Conservation (phyloP, 2,888 invertebrate species). For the Oscheius myriophilus region DNA sequence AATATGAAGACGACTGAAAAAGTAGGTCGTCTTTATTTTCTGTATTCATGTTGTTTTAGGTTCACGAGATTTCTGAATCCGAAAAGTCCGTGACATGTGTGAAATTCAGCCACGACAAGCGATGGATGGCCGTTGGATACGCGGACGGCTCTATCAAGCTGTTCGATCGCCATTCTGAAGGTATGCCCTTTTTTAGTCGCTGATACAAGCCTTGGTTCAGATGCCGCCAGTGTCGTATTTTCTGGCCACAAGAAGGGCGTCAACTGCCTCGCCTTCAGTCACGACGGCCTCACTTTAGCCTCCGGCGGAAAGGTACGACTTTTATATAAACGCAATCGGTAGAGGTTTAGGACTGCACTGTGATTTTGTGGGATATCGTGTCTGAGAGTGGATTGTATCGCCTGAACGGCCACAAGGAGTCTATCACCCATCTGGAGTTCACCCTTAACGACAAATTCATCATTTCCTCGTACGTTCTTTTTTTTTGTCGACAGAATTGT, state of each 20-base stretch:
- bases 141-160: conserved; percentile 80
- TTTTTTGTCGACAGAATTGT: not conserved
- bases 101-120: conserved; percentile 81
- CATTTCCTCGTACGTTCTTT: conserved; percentile 71
- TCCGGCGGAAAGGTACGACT: conserved; percentile 84
- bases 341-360: conserved; percentile 81
- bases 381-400: conserved; percentile 88
- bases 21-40: conserved; percentile 73
- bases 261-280: conserved; percentile 84
- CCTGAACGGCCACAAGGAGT: conserved; percentile 89
- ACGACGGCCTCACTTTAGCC: conserved; percentile 83
- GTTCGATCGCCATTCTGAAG: conserved; percentile 43
- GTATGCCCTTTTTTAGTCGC: conserved; percentile 73
- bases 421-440: conserved; percentile 80
- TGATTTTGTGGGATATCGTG: conserved; percentile 93
- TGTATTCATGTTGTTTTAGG: conserved; percentile 41
- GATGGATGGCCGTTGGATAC: conserved; percentile 89
- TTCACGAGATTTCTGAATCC: conserved; percentile 50
- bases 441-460: conserved; percentile 71
- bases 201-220: conserved; percentile 29
- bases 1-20: conserved; percentile 87
- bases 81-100: conserved; percentile 83
- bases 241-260: conserved; percentile 87
- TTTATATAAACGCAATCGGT: not conserved
- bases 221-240: conserved; percentile 79